Evolutionary conservation across 2,113 vertebrate species (phyloP), one percentile per base, ranked within the genome.

Genomic region (Phoenicopterus ruber): DNA sequence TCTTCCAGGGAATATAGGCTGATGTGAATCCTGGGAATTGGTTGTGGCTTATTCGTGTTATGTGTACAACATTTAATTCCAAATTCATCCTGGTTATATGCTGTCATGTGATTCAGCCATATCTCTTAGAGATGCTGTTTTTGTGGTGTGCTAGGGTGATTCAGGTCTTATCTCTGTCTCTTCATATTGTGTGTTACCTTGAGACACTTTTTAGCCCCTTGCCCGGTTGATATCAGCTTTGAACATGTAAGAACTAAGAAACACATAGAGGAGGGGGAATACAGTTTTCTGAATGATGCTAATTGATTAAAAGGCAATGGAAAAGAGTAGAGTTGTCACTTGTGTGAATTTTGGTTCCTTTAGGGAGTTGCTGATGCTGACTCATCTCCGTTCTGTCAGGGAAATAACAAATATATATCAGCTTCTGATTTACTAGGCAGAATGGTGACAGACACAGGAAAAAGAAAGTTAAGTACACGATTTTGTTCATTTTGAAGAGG

Each of bases 31-130:
- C 62, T 49, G 69, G 74, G 52, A 25, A 9, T 24, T 7, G 7
- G 32, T 3, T 66, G 55, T 36, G 72, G 21, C 17, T 61, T 50
- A 17, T 22, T 80, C 5, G 0, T 18, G 22, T 49, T 49, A 24
- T 2, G 7, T 7, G 4, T 29, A 11, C 36, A 13, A 8, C 3
- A 1, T 47, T 16, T 13, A 13, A 24, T 28, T 65, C 38, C 21
- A 57, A 5, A 14, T 46, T 57, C 28, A 11, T 21, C 42, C 31
- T 8, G 22, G 52, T 15, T 49, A 2, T 3, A 18, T 21, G 54
- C 59, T 61, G 73, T 29, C 19, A 1, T 4, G 55, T 17, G 61
- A 13, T 44, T 62, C 24, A 38, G 44, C 34, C 9, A 22, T 3
- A 17, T 31, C 50, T 25, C 9, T 6, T 29, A 11, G 65, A 25